phyloP scores from a whole-genome alignment of 1,140 invertebrate genomes.

The Amphibalanus amphitrite region DNA sequence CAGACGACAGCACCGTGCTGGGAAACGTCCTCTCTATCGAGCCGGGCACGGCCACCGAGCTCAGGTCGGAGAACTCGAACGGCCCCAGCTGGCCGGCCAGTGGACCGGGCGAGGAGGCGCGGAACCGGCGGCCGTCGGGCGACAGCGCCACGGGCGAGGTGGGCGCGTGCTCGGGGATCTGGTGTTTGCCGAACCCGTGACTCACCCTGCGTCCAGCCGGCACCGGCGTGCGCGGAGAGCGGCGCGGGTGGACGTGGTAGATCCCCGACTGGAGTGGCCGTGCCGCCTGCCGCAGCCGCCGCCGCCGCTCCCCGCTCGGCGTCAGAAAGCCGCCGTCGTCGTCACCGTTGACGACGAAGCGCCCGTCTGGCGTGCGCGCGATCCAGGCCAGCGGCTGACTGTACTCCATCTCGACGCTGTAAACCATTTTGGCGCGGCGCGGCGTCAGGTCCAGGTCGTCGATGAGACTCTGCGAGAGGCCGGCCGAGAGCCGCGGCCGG shows the following conservation, averaged over 20 bases:
- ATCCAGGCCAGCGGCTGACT: conserved; percentile 38
- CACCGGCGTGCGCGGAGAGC: conserved; percentile 45
- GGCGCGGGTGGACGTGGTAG: conserved; percentile 43
- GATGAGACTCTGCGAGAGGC: not conserved
- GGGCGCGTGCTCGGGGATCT: conserved; percentile 19
- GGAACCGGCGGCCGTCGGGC: conserved; percentile 35
- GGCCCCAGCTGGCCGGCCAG: conserved; percentile 19
- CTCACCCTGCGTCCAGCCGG: conserved; percentile 52
- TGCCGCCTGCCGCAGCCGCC: conserved; percentile 41
- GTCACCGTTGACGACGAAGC: conserved; percentile 34
- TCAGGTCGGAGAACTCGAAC: conserved; percentile 52
- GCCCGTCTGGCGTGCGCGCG: conserved; percentile 48
- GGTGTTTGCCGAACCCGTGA: conserved; percentile 28
- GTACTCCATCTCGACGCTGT: conserved; percentile 23
- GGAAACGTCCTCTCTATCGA: conserved; percentile 59
- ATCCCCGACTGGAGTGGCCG: conserved; percentile 52
- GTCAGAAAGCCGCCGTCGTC: conserved; percentile 4
- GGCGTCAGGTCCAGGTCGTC: not conserved
- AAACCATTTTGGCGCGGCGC: conserved; percentile 8
- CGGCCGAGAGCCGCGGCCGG: not conserved
- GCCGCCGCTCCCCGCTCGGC: conserved; percentile 18
- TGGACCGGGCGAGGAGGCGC: conserved; percentile 42
- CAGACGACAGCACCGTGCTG: conserved; percentile 25
- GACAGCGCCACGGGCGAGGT: conserved; percentile 23
- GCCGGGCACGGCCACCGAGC: conserved; percentile 60